These are phyloP conservation scores for Thripadectes ignobilis DNA, from an alignment of 2,797 vertebrate genomes.

Conservation along the genomic window DNA sequence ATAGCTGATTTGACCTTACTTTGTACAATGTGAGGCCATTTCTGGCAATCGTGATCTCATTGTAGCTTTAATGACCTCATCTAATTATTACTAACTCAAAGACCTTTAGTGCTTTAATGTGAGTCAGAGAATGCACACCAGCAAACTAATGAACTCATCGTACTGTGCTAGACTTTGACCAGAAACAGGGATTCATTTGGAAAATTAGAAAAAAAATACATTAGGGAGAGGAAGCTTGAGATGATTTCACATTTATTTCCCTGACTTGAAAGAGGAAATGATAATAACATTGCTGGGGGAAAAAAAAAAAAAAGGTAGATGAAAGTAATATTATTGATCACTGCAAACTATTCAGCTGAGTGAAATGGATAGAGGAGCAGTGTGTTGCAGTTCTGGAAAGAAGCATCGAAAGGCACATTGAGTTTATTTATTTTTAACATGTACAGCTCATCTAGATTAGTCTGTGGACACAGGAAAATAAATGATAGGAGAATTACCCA, in stretches of 20 bases:
- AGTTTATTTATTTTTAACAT: background rate
- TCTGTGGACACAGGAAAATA: background rate
- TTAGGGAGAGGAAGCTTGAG: conserved; percentile 60
- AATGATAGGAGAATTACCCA: background rate
- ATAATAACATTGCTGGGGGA: conserved; percentile 35
- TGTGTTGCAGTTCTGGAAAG: background rate
- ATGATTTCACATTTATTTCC: conserved; percentile 68
- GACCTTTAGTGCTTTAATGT: conserved; percentile 69
- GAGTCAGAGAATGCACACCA: conserved; percentile 61
- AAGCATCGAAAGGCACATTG: background rate
- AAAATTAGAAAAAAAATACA: conserved; percentile 67
- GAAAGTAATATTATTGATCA: conserved; percentile 36
- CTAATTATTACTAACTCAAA: conserved; percentile 75
- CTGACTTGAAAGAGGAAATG: conserved; percentile 55
- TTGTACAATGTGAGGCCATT: conserved; percentile 59
- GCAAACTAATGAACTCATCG: conserved; percentile 75
- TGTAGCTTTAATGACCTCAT: conserved; percentile 78
- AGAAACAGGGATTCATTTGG: conserved; percentile 73
- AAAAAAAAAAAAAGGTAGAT: background rate
- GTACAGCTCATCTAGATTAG: background rate
- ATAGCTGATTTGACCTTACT: conserved; percentile 76
- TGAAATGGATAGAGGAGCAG: background rate
- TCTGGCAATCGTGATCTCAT: conserved; percentile 75
- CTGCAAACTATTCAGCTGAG: conserved; percentile 8
- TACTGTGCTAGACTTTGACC: conserved; percentile 57